Conservation (phyloP, 2,888 invertebrate genomes). For the Netelia melanura region DNA sequence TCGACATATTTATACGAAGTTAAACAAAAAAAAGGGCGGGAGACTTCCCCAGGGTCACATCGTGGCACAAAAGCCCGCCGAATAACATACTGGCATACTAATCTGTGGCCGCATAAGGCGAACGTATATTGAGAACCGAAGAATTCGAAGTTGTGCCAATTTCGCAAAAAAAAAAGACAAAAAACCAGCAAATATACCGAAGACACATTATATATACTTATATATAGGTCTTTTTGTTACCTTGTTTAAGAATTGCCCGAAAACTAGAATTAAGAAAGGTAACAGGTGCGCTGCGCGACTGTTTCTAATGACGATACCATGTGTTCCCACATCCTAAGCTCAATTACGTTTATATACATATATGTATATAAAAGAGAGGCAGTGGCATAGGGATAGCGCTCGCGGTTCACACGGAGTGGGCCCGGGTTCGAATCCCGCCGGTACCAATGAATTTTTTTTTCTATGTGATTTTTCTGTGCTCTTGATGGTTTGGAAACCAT, state of each 20-base stretch:
- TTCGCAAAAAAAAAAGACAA: constrained; percentile 20
- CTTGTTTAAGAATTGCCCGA: not conserved
- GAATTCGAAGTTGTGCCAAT: constrained; percentile 40
- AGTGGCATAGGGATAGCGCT: no score
- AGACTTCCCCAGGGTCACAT: constrained; percentile 30
- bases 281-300: constrained; percentile 59
- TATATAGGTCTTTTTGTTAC: not conserved
- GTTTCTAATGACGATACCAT: constrained; percentile 20
- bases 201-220: not conserved
- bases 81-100: constrained; percentile 62
- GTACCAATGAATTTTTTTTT: no score
- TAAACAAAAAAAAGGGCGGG: not conserved
- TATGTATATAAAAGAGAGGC: no score
- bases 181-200: constrained; percentile 12
- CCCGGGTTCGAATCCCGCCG: no score
- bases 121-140: constrained; percentile 39
- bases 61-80: constrained; percentile 50
- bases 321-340: constrained; percentile 31
- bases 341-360: not conserved
- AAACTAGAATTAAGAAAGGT: not conserved
- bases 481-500: no score
- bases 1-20: constrained; percentile 11
- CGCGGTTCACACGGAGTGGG: no score
- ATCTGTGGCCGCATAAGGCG: constrained; percentile 44
- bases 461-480: no score